Percentiles rank a stretch among this genome's conserved stretches.
Conservation (phyloP, 2,888 invertebrate genomes). For the Napeogenes inachia region DNA sequence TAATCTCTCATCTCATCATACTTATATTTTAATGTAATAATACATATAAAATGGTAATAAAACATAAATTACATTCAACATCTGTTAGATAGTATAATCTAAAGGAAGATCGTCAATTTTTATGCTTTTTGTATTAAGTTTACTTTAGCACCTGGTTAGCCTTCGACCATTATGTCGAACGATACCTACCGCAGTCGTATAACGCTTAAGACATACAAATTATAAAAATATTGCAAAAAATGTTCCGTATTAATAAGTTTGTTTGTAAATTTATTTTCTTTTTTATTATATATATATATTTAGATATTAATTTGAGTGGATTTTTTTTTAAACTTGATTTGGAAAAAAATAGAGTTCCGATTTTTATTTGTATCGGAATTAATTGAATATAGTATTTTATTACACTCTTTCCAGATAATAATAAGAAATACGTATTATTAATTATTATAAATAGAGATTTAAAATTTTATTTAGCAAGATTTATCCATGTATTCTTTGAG, state of each 20-base stretch:
- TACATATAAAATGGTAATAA: no score
- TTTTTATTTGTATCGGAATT: no score
- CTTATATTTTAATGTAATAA: no score
- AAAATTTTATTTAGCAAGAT: no score
- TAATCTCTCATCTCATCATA: no score
- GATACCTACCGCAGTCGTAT: constrained; percentile 60
- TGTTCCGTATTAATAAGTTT: constrained; percentile 5
- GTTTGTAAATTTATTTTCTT: neutral
- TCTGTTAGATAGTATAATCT: constrained; percentile 21
- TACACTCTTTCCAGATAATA: no score
- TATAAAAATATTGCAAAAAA: constrained; percentile 14
- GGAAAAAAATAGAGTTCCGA: no score
- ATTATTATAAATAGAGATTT: no score
- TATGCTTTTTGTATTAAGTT: constrained; percentile 59
- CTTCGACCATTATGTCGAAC: constrained; percentile 51
- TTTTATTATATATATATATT: neutral
- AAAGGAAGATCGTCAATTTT: constrained; percentile 48
- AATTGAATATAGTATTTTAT: no score
- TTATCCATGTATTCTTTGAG: no score
- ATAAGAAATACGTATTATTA: no score
- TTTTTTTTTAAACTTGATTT: no score
- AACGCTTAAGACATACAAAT: constrained; percentile 16
- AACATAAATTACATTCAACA: neutral
- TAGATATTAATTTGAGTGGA: neutral
- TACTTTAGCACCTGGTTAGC: constrained; percentile 71